Conservation (phyloP, 1,140 invertebrate genomes). For the Propsilocerus akamusi region DNA sequence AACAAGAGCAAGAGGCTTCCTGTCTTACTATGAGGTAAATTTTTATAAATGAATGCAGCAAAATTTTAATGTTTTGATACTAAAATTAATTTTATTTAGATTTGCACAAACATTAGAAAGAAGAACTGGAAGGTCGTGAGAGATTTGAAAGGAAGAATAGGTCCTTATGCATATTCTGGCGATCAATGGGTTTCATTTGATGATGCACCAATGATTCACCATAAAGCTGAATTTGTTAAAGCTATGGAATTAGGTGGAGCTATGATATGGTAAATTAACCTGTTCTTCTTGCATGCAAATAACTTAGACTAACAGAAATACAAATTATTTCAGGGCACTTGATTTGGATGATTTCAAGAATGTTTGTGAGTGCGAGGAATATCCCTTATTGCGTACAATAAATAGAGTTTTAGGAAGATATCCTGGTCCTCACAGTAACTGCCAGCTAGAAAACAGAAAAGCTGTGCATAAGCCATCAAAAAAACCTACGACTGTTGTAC, state of each 20-base stretch:
- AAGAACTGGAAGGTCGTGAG: conserved; percentile 46
- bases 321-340: conserved; percentile 37
- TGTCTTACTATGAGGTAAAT: conserved; percentile 60
- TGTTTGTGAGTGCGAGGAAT: conserved; percentile 55
- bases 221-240: conserved; percentile 55
- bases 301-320: no score
- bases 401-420: conserved; percentile 51
- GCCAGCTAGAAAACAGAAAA: conserved; percentile 16
- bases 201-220: conserved; percentile 48
- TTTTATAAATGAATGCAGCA: not conserved
- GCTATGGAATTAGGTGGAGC: conserved; percentile 57
- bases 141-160: conserved; percentile 47
- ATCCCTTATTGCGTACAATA: conserved; percentile 59
- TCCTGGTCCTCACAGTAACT: conserved; percentile 20
- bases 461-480: conserved; percentile 7
- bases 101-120: conserved; percentile 43
- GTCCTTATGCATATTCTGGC: conserved; percentile 49
- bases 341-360: conserved; percentile 55
- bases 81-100: conserved; percentile 25
- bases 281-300: conserved; percentile 9
- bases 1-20: conserved; percentile 59
- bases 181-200: conserved; percentile 79
- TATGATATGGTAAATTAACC: conserved; percentile 74
- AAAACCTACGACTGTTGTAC: not conserved
- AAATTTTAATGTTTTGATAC: not conserved